A percentile compares a stretch with the other conserved stretches of the same genome.
Conservation (phyloP, 2,888 invertebrate genomes). For the Sphaerolaimus hirsutus region DNA sequence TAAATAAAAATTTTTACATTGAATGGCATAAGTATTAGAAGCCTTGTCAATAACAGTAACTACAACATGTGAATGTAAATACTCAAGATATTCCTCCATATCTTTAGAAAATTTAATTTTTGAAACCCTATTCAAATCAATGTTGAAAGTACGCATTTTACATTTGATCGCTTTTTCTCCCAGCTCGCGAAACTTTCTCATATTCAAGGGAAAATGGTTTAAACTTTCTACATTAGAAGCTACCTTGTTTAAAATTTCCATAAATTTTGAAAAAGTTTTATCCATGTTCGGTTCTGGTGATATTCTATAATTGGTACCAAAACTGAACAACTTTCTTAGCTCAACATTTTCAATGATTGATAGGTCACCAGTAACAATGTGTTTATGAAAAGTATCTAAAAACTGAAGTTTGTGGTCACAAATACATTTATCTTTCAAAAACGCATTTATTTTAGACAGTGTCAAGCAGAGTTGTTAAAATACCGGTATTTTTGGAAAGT, state of each 20-base stretch:
- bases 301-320: neutral
- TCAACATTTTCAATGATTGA: neutral
- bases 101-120: too few species aligned
- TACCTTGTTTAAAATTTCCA: too few species aligned
- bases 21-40: neutral
- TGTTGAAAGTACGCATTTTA: too few species aligned
- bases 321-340: neutral
- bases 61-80: neutral
- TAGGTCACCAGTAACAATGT: neutral
- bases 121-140: too few species aligned
- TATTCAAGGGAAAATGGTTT: too few species aligned
- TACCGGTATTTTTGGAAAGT: too few species aligned
- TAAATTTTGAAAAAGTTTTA: neutral
- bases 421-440: neutral
- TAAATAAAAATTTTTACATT: neutral
- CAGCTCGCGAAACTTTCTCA: too few species aligned
- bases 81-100: neutral
- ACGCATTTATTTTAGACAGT: neutral
- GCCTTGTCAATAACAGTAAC: neutral
- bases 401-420: neutral
- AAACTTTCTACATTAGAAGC: too few species aligned
- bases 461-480: too few species aligned
- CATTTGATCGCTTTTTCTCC: too few species aligned
- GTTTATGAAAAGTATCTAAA: neutral
- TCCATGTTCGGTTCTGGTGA: neutral